Base-by-base conservation (phyloP, 2,113 vertebrate genomes). In the Psephotus haematonotus region DNA sequence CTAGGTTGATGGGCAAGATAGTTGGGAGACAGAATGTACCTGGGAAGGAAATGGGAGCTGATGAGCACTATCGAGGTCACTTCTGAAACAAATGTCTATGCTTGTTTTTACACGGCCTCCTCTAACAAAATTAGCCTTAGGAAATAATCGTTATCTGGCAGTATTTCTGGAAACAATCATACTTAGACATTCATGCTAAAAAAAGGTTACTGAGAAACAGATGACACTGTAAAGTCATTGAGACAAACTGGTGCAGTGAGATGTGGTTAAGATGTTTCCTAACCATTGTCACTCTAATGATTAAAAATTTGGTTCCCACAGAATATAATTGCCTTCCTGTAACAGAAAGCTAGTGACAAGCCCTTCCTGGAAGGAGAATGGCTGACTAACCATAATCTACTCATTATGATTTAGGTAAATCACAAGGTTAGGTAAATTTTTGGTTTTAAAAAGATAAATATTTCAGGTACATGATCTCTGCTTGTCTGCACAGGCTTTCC, bases 11-110 rank as follows among this genome's bases (percentile, higher is more conserved):
- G 50, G 35, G 31, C 19, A 83, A 83, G 68, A 7, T n/a, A n/a
- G 35, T 1, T 57, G 63, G 35, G 74, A 79, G 62, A 49, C 9
- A 69, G 16, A 84, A 55, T 2, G 0, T 13, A 19, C 6, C 37
- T 67, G 63, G 41, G 50, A 94, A 79, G 29, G 35, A 76, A 93
- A 37, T 9, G 27, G n/a, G 28, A 88, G 18, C 53, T 86, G 57
- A 17, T 17, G 37, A 77, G 31, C 22, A 28, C 10, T 65, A 10
- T 10, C 0, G 0, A 60, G 47, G 52, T 46, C 33, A 35, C 25
- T 47, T 69, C 33, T 37, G 55, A 81, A 94, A 82, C 37, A 53
- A 57, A 3, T 8, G 13, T 35, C 49, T 75, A 0, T 46, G 11
- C 22, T 79, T 77, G 44, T 25, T 95, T 95, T 78, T 81, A 46